Evolutionary conservation across 2,113 vertebrate genomes (phyloP).

Genomic region (Limnothrissa miodon): DNA sequence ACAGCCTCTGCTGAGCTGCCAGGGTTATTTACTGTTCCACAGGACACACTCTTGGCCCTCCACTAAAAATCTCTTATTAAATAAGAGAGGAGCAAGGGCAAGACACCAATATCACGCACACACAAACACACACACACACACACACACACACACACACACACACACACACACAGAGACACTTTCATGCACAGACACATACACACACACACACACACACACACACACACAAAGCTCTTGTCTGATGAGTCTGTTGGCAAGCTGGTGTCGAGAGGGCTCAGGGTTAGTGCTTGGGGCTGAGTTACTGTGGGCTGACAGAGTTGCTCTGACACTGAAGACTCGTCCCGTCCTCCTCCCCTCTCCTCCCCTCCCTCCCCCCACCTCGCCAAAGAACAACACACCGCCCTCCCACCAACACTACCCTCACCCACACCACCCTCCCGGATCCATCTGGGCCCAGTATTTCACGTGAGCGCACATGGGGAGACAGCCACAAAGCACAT

Average conservation of each 20-base stretch:
- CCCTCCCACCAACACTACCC: background rate
- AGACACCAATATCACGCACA: background rate
- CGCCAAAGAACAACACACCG: background rate
- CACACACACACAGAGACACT: conserved; percentile 27
- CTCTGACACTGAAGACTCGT: background rate
- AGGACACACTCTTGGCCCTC: conserved; percentile 35
- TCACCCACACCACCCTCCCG: background rate
- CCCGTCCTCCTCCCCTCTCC: background rate
- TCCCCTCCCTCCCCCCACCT: background rate
- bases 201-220: conserved; percentile 26
- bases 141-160: conserved; percentile 26
- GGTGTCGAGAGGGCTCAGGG: conserved; percentile 7
- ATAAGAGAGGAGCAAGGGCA: conserved; percentile 1
- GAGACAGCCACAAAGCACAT: background rate
- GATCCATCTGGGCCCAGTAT: background rate
- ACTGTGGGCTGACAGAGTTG: conserved; percentile 7
- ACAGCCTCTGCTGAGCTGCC: conserved; percentile 40
- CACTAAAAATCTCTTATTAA: conserved; percentile 34
- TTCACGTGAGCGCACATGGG: conserved; percentile 22
- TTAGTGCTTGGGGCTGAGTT: conserved; percentile 8
- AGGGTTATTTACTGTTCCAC: conserved; percentile 42
- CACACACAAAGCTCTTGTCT: conserved; percentile 36
- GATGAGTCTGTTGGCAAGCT: conserved; percentile 44
- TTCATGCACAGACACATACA: background rate
- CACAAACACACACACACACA: background rate